phyloP scores from a whole-genome alignment of 2,888 invertebrate species.

The Seira sanloemensis region DNA sequence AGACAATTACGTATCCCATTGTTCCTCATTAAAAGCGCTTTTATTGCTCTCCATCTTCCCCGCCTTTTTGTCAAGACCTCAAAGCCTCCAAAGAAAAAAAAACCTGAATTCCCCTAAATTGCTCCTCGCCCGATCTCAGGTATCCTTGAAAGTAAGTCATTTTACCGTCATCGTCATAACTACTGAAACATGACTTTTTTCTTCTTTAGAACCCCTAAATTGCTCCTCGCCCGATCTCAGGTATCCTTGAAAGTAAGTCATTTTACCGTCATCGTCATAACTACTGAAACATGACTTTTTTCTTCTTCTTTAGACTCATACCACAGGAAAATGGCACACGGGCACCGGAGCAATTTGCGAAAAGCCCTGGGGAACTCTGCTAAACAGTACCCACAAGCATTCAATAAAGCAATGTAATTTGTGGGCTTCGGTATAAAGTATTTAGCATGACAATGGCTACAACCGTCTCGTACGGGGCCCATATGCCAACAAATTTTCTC shows the following conservation, averaged over 20 bases:
- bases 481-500: neutral
- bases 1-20: neutral
- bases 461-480: neutral
- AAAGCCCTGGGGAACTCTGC: slow-evolving; percentile 15
- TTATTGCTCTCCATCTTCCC: neutral
- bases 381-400: neutral
- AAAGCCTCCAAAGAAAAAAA: neutral
- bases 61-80: neutral
- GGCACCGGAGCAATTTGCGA: neutral
- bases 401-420: slow-evolving; percentile 26
- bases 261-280: neutral
- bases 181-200: neutral
- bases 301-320: neutral
- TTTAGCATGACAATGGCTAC: slow-evolving; percentile 42
- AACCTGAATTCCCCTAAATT: no score
- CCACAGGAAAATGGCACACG: neutral
- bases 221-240: no score
- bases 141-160: neutral
- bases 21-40: neutral
- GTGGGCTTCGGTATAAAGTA: slow-evolving; percentile 18
- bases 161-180: neutral
- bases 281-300: neutral
- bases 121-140: no score
- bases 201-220: no score
- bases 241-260: neutral